Conservation (phyloP, 2,797 vertebrate species). For the Phoxinus dragarum region DNA sequence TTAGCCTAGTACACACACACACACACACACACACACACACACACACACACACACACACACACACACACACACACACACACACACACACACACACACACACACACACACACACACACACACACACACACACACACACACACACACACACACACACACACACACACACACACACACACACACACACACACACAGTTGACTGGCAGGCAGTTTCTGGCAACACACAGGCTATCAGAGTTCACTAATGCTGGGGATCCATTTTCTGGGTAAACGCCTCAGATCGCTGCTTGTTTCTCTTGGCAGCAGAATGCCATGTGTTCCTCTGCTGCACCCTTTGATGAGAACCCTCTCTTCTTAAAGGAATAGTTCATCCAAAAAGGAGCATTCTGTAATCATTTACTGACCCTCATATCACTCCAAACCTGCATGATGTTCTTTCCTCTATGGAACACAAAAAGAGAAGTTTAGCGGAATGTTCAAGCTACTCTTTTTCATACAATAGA, state of each 20-base stretch:
- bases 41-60: no score
- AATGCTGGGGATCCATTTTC: conserved; percentile 69
- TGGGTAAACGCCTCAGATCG: conserved; percentile 69
- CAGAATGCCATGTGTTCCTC: conserved; percentile 60
- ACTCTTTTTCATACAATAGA: background rate
- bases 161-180: background rate
- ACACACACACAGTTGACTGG: conserved; percentile 48
- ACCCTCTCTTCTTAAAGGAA: conserved; percentile 55
- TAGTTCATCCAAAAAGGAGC: conserved; percentile 12
- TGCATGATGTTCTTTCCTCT: background rate
- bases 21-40: no score
- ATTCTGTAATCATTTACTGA: background rate
- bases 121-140: background rate
- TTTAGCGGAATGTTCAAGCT: background rate
- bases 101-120: no score
- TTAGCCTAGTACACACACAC: background rate
- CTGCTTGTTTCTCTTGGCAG: conserved; percentile 76
- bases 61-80: no score
- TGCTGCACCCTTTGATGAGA: conserved; percentile 65
- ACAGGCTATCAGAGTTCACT: conserved; percentile 61
- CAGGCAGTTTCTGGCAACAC: conserved; percentile 60
- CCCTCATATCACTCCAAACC: background rate
- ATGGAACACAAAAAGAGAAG: background rate
- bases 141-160: conserved; percentile 19
- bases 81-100: no score